These are phyloP conservation scores for Himalopsyche anomala DNA, from an alignment of 2,888 invertebrate genomes.

Conservation along the genomic window DNA sequence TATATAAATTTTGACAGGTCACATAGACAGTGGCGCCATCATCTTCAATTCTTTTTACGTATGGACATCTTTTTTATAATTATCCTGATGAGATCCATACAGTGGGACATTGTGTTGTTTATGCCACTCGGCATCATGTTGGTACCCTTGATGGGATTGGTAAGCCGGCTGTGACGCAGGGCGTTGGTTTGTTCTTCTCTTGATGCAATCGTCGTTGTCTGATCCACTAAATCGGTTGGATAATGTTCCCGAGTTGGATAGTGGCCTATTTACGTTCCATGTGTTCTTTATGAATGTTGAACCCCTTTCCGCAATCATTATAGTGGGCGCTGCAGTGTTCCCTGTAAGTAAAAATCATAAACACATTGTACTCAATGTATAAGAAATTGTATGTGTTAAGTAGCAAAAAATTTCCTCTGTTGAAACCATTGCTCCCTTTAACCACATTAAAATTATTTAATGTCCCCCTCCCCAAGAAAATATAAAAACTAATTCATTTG, in stretches of 20 bases:
- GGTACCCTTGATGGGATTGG: conserved; percentile 67
- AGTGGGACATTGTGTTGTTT: conserved; percentile 60
- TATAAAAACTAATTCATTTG: no score
- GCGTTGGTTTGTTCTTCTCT: conserved; percentile 69
- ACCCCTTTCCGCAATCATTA: conserved; percentile 79
- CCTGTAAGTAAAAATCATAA: conserved; percentile 68
- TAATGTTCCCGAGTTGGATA: conserved; percentile 55
- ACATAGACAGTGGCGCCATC: no score
- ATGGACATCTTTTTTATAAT: neutral
- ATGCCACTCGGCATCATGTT: conserved; percentile 65
- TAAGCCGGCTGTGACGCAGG: conserved; percentile 62
- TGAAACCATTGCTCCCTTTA: no score
- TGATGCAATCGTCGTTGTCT: conserved; percentile 67
- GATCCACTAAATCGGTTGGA: conserved; percentile 68
- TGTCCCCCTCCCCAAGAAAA: no score
- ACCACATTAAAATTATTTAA: no score
- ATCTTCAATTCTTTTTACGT: neutral
- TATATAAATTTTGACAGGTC: no score
- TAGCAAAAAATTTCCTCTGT: no score
- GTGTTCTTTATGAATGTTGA: conserved; percentile 75
- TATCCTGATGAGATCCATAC: neutral
- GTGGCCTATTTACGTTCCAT: conserved; percentile 71
- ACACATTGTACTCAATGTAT: neutral
- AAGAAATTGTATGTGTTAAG: no score
- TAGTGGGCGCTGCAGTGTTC: conserved; percentile 78